These are phyloP conservation scores for Erpornis zantholeuca DNA, from an alignment of 2,113 vertebrate genomes.

Conservation along the genomic window DNA sequence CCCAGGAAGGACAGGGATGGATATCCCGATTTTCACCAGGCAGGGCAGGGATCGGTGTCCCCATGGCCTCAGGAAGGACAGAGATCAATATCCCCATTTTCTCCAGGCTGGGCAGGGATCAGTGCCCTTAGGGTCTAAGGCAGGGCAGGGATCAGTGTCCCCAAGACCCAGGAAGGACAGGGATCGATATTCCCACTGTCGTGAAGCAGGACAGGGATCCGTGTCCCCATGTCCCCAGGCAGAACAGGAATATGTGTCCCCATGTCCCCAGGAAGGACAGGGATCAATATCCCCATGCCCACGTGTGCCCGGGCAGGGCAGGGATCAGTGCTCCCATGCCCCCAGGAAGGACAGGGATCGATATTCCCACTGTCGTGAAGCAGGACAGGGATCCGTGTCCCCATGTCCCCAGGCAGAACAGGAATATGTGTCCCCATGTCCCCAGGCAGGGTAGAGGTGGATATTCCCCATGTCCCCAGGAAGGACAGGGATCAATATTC, in stretches of 20 bases:
- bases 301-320: not conserved
- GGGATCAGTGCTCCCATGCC: not conserved
- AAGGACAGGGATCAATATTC: too few species aligned
- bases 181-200: not conserved
- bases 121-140: too few species aligned
- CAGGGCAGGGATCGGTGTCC: not conserved
- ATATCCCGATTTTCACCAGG: too few species aligned
- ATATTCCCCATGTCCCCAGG: too few species aligned
- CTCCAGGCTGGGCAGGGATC: too few species aligned
- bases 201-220: not conserved
- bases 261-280: too few species aligned
- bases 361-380: not conserved
- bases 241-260: not conserved
- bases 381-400: not conserved
- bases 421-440: not conserved
- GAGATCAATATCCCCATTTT: too few species aligned
- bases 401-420: not conserved
- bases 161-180: not conserved
- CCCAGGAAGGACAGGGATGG: not conserved
- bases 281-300: not conserved
- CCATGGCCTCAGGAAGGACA: too few species aligned
- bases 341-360: not conserved
- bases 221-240: too few species aligned
- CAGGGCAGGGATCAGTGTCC: not conserved
- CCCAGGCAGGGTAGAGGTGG: too few species aligned